Evolutionary conservation across 2,888 invertebrate species (phyloP).

Genomic region (Amphiduros pacificus): DNA sequence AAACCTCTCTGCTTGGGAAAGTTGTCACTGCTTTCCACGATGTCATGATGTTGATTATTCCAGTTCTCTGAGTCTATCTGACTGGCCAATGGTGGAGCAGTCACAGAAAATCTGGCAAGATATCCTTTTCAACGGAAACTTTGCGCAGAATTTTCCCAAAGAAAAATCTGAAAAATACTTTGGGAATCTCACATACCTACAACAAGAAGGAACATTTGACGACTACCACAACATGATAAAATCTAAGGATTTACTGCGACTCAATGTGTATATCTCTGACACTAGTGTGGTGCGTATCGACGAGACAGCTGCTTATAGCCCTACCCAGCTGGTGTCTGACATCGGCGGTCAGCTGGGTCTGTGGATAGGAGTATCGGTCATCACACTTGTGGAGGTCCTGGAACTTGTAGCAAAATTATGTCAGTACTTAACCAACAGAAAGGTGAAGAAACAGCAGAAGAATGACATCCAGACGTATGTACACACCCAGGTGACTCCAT

Average conservation of each 20-base stretch:
- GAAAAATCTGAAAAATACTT: constrained; percentile 8
- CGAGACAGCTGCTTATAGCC: constrained; percentile 14
- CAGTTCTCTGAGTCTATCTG: constrained; percentile 5
- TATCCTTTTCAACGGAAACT: constrained; percentile 3
- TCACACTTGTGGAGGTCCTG: constrained; percentile 10
- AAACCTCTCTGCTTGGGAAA: constrained; percentile 19
- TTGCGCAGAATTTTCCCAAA: background rate
- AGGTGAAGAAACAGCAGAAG: no score
- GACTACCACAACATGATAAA: constrained; percentile 1
- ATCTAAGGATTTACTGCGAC: constrained; percentile 41
- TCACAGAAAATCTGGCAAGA: background rate
- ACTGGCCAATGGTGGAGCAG: constrained; percentile 16
- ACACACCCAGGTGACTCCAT: no score
- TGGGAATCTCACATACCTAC: background rate
- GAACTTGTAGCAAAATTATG: constrained; percentile 6
- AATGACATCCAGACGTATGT: no score
- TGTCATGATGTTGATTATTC: constrained; percentile 12
- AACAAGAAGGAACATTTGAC: background rate
- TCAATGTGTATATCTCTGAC: constrained; percentile 52
- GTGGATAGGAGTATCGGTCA: constrained; percentile 20
- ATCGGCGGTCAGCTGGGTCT: constrained; percentile 18
- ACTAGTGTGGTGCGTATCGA: constrained; percentile 34
- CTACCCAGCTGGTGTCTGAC: constrained; percentile 16
- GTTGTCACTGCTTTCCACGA: constrained; percentile 13
- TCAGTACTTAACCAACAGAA: no score